These are phyloP conservation scores for Netelia virgata DNA, from an alignment of 2,888 invertebrate genomes.

Conservation along the genomic window DNA sequence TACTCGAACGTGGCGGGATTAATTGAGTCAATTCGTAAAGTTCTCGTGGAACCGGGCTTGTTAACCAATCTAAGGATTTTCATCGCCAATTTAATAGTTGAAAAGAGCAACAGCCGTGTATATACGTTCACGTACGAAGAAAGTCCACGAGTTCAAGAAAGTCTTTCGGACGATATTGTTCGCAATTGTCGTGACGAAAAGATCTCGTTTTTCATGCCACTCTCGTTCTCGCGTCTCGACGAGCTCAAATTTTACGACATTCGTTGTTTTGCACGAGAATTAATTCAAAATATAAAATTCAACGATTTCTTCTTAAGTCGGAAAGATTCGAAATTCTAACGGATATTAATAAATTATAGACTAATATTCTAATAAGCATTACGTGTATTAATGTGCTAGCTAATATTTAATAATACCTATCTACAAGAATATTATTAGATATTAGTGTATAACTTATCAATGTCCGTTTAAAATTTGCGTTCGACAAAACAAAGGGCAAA, in stretches of 20 bases:
- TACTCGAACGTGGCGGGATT: slow-evolving; percentile 69
- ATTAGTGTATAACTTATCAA: too few relatives aligned
- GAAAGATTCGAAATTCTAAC: too few relatives aligned
- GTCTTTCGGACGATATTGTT: slow-evolving; percentile 52
- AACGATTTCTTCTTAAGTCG: too few relatives aligned
- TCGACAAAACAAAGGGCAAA: background rate
- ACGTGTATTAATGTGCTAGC: too few relatives aligned
- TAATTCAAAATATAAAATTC: background rate
- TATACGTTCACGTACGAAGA: too few relatives aligned
- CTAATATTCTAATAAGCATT: too few relatives aligned
- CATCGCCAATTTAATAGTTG: slow-evolving; percentile 77
- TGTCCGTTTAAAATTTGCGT: too few relatives aligned
- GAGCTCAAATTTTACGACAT: slow-evolving; percentile 24
- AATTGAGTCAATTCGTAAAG: slow-evolving; percentile 80
- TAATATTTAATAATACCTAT: too few relatives aligned
- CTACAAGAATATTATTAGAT: too few relatives aligned
- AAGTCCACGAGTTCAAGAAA: slow-evolving; percentile 26
- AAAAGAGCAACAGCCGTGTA: background rate
- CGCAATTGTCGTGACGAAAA: slow-evolving; percentile 50
- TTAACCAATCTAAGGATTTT: slow-evolving; percentile 82
- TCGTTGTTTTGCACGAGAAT: background rate
- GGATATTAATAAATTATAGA: too few relatives aligned
- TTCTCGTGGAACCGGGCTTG: slow-evolving; percentile 74
- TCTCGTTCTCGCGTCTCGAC: slow-evolving; percentile 2
- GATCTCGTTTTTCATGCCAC: slow-evolving; percentile 17